These are phyloP conservation scores for Capra hircus DNA, from an alignment of 2,113 vertebrate species.

Conservation along the genomic window DNA sequence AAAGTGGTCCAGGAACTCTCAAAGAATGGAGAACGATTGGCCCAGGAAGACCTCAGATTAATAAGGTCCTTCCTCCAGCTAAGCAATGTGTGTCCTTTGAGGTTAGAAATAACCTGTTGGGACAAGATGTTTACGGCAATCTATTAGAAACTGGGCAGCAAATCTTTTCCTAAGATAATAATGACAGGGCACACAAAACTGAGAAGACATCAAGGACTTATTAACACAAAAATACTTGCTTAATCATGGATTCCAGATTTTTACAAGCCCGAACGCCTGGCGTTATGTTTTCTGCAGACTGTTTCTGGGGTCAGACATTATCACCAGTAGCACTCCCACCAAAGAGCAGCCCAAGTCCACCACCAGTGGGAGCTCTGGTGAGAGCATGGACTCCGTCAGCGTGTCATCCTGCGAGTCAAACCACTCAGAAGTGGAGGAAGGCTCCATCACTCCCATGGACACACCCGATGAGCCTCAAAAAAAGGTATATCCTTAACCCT, in stretches of 20 bases:
- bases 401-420: slow-evolving; percentile 92
- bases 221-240: not conserved
- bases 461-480: slow-evolving; percentile 82
- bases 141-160: not conserved
- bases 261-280: not conserved
- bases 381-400: slow-evolving; percentile 94
- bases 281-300: slow-evolving; percentile 77
- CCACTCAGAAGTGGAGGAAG: slow-evolving; percentile 87
- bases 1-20: not conserved
- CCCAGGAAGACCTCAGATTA: not conserved
- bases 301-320: slow-evolving; percentile 87
- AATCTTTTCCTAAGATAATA: not conserved
- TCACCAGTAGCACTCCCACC: slow-evolving; percentile 81
- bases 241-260: not conserved
- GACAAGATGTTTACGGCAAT: not conserved
- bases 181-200: not conserved
- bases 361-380: slow-evolving; percentile 89
- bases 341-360: slow-evolving; percentile 86
- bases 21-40: not conserved
- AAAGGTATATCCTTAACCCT: slow-evolving; percentile 80
- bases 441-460: slow-evolving; percentile 77
- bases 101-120: not conserved
- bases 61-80: not conserved
- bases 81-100: not conserved
- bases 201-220: not conserved